Evolutionary conservation across 2,888 invertebrate genomes (phyloP), one percentile per base, ranked within the genome.

Genomic region (Rhagium mordax): DNA sequence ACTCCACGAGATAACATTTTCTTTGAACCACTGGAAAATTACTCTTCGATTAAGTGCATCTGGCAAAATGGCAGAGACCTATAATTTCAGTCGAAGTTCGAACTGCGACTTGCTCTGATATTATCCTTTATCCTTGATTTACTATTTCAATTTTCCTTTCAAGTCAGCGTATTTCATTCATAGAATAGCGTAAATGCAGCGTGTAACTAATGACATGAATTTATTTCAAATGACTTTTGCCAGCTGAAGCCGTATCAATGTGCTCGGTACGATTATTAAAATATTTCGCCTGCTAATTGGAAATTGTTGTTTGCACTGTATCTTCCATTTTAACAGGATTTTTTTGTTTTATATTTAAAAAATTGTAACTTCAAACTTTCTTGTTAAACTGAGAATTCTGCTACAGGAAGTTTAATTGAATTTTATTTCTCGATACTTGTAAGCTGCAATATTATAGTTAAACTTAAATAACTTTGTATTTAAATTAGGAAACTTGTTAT

Each of bases 351-450:
- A n/a, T n/a, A n/a, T n/a, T n/a, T 41, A 41, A 41, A 41, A 41
- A 41, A 41, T 13, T 41, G n/a, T 41, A 41, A n/a, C 33, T 41
- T 41, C n/a, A 41, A 41, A 41, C 41, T 41, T n/a, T 10, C 2
- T 41, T 66, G 13, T 21, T 18, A 15, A 55, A 21, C 41, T 66
- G 41, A 41, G 49, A 33, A 55, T 55, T 33, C 66, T 66, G 55
- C 55, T 20, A 20, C 10, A 62, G 41, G 24, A 55, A 70, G 47
- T 55, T 47, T 24, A 70, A 55, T 33, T 62, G 70, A 20, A 62
- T 61, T 70, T 70, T 61, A 70, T 62, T 53, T 70, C 29, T 41
- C 10, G 16, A 53, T 33, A 62, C 53, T 70, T 33, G 20, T 18
- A 59, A 18, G 18, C 29, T 29, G 16, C 27, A 10, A 33, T 59